phyloP scores from a whole-genome alignment of 2,888 invertebrate genomes.

The Nyleta sp. region DNA sequence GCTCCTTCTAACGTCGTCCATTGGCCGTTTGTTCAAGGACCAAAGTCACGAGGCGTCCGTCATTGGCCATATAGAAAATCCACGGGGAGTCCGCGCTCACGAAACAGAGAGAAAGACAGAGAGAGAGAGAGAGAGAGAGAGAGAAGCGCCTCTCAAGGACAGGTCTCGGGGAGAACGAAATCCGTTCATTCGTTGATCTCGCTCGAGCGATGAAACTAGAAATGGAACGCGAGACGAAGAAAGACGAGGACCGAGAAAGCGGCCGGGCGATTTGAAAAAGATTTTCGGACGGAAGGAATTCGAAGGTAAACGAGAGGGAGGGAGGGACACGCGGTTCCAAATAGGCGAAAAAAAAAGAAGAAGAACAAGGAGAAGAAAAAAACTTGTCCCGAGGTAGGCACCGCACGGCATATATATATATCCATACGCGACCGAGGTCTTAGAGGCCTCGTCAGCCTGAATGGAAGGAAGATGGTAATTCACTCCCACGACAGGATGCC shows the following conservation, averaged over 20 bases:
- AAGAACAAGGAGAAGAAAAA: constrained; percentile 7
- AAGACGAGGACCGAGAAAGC: constrained; percentile 38
- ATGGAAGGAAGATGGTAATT: constrained; percentile 62
- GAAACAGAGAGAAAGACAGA: constrained; percentile 34
- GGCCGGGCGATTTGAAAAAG: constrained; percentile 67
- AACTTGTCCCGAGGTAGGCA: constrained; percentile 61
- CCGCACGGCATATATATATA: constrained; percentile 58
- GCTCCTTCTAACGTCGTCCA: constrained; percentile 57
- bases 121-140: constrained; percentile 18
- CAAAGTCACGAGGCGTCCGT: constrained; percentile 61
- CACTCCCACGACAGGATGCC: constrained; percentile 55
- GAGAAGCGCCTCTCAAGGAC: constrained; percentile 59
- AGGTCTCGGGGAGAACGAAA: constrained; percentile 55
- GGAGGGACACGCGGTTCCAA: constrained; percentile 18
- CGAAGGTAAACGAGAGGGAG: constrained; percentile 61
- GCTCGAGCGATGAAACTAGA: constrained; percentile 59
- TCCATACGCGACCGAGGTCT: constrained; percentile 37
- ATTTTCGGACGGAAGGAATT: constrained; percentile 66
- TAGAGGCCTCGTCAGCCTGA: constrained; percentile 47
- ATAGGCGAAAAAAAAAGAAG: constrained; percentile 38
- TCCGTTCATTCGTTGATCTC: constrained; percentile 58
- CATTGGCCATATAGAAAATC: constrained; percentile 64
- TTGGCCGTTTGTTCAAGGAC: constrained; percentile 63
- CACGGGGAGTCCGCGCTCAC: constrained; percentile 58
- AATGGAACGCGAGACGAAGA: constrained; percentile 46